Evolutionary conservation across 2,888 invertebrate genomes (phyloP), one percentile per base, ranked within the genome.

Genomic region (Steromphala cineraria): DNA sequence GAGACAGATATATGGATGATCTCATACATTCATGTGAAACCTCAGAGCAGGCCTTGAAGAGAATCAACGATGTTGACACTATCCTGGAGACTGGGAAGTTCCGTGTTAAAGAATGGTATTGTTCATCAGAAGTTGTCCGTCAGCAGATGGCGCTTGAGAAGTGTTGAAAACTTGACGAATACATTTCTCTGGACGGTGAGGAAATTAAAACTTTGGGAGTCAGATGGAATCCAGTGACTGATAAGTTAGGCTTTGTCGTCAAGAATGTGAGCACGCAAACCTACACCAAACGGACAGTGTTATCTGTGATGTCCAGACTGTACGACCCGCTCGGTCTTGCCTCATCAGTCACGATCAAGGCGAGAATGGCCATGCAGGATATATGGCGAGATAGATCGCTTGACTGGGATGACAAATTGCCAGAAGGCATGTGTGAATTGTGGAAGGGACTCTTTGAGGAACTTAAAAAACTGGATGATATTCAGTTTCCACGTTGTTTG

Each of bases 1-100:
- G 76, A 76, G 80, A 82, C 46, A 13, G 82, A 8, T 80, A 82
- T 53, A 78, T 80, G 62, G 82, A 76, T 21, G 82, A 82, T 53
- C 17, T 78, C 3, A 71, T 81, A 17, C 53, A 71, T 46, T 81
- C 81, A n/a, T 81, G 81, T 52, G 40, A n/a, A 0, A 13, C 4
- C 21, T 13, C 15, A 0, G 19, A n/a, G 4, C 31, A 75, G 31
- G 81, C 80, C n/a, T n/a, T n/a, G n/a, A n/a, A n/a, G n/a, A n/a
- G n/a, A n/a, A n/a, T n/a, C n/a, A n/a, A n/a, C n/a, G n/a, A n/a
- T n/a, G n/a, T n/a, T n/a, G n/a, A n/a, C n/a, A n/a, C n/a, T n/a
- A n/a, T n/a, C n/a, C n/a, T n/a, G n/a, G n/a, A n/a, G n/a, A n/a
- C n/a, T n/a, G n/a, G 46, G 52, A 76, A 53, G n/a, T 67, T 76